These are phyloP conservation scores for Phoxinus dragarum DNA, from an alignment of 2,797 vertebrate genomes.

Conservation along the genomic window DNA sequence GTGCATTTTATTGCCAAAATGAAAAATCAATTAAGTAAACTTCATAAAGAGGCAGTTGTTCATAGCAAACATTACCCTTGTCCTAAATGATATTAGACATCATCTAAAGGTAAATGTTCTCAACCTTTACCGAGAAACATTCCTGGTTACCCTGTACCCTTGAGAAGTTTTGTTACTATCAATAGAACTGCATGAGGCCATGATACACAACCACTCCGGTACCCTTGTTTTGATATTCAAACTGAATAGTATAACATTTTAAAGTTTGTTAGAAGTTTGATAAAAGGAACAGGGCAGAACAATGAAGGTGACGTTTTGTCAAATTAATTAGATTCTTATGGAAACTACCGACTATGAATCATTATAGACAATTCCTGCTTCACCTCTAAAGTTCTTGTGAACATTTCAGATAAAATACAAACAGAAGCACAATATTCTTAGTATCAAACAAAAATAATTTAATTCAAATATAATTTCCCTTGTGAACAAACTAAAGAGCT, in stretches of 20 bases:
- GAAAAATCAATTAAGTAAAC: slow-evolving; percentile 44
- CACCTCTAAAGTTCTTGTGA: slow-evolving; percentile 12
- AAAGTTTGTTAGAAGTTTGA: neutral
- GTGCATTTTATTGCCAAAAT: slow-evolving; percentile 9
- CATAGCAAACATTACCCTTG: neutral
- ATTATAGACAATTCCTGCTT: neutral
- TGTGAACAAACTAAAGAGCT: slow-evolving; percentile 31
- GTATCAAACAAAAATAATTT: neutral
- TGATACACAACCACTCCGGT: neutral
- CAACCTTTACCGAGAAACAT: slow-evolving; percentile 6
- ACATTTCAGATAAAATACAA: slow-evolving; percentile 8
- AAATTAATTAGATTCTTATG: slow-evolving; percentile 6
- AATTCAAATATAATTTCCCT: slow-evolving; percentile 17
- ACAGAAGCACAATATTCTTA: neutral
- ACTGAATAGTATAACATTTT: neutral
- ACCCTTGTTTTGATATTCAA: neutral
- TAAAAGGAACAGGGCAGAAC: neutral
- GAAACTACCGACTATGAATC: neutral
- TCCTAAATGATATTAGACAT: neutral
- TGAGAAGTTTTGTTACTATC: slow-evolving; percentile 24
- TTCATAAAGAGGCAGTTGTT: slow-evolving; percentile 22
- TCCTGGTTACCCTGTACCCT: neutral
- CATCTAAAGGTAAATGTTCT: slow-evolving; percentile 28
- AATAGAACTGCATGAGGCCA: slow-evolving; percentile 25
- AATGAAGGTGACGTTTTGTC: neutral